These are phyloP conservation scores for Myrmophylax atrothorax DNA, from an alignment of 2,113 vertebrate genomes.

Conservation along the genomic window DNA sequence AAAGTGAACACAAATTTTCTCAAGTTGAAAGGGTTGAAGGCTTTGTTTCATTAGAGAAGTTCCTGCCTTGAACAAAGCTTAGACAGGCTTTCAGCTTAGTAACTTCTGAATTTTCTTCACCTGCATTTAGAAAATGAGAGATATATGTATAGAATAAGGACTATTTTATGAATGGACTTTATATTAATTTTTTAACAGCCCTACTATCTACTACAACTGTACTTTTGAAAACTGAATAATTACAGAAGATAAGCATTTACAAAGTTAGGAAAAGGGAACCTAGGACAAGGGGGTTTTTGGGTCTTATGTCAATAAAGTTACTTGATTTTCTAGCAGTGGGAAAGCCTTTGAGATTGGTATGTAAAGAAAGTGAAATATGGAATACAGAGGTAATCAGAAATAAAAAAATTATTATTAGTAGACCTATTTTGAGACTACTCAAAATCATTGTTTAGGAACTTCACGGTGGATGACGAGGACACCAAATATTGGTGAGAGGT, in stretches of 20 bases:
- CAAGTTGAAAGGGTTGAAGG: not conserved
- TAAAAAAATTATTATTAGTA: not conserved
- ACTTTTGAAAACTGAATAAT: not conserved
- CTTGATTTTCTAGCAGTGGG: not conserved
- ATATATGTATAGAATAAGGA: not conserved
- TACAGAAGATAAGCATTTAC: not conserved
- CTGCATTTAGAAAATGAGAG: not conserved
- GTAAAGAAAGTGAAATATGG: not conserved
- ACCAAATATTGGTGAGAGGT: too few species aligned
- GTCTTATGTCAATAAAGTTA: not conserved
- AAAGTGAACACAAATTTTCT: not conserved
- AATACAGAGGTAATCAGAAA: not conserved
- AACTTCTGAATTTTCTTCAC: not conserved
- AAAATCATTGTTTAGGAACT: not conserved
- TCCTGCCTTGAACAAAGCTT: not conserved
- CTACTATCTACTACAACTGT: not conserved
- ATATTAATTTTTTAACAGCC: not conserved
- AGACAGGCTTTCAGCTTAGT: not conserved
- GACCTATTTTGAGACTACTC: not conserved
- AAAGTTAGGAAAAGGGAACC: not conserved
- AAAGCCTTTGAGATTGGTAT: not conserved
- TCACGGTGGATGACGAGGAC: too few species aligned
- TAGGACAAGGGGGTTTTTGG: rapidly evolving
- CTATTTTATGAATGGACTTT: not conserved
- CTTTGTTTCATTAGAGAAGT: not conserved